phyloP scores from a whole-genome alignment of 2,888 invertebrate genomes.

The Ochlodes sylvanus region DNA sequence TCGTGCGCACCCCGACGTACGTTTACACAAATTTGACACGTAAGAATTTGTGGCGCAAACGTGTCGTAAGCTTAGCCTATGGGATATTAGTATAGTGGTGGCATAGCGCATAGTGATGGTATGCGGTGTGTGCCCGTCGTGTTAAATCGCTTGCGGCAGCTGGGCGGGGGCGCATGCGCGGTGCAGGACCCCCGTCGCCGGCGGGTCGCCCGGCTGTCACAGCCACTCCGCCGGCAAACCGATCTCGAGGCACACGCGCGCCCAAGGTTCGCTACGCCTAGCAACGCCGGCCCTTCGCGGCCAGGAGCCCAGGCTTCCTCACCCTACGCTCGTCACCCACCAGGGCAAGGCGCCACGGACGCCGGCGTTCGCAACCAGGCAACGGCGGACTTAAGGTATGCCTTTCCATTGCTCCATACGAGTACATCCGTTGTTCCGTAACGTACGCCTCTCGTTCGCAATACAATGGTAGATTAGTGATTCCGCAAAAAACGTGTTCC shows the following conservation, averaged over 20 bases:
- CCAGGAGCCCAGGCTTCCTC: conserved; percentile 79
- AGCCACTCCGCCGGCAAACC: conserved; percentile 81
- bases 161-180: conserved; percentile 66
- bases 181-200: conserved; percentile 60
- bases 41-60: conserved; percentile 30
- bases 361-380: conserved; percentile 78
- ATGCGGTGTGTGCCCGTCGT: conserved; percentile 48
- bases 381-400: conserved; percentile 77
- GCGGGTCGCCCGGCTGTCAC: conserved; percentile 71
- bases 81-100: conserved; percentile 5
- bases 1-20: not conserved
- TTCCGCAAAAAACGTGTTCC: conserved; percentile 46
- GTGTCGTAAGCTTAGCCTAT: conserved; percentile 19
- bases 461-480: conserved; percentile 57
- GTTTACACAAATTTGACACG: conserved; percentile 17
- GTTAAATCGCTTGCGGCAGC: conserved; percentile 55
- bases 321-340: conserved; percentile 57
- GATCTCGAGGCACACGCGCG: conserved; percentile 76
- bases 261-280: conserved; percentile 72
- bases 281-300: conserved; percentile 82
- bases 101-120: conserved; percentile 46
- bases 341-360: conserved; percentile 65
- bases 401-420: conserved; percentile 30
- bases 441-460: conserved; percentile 58
- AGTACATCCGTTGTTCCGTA: conserved; percentile 63